phyloP scores from a whole-genome alignment of 2,888 invertebrate species.

The Oxyteleia sp. region DNA sequence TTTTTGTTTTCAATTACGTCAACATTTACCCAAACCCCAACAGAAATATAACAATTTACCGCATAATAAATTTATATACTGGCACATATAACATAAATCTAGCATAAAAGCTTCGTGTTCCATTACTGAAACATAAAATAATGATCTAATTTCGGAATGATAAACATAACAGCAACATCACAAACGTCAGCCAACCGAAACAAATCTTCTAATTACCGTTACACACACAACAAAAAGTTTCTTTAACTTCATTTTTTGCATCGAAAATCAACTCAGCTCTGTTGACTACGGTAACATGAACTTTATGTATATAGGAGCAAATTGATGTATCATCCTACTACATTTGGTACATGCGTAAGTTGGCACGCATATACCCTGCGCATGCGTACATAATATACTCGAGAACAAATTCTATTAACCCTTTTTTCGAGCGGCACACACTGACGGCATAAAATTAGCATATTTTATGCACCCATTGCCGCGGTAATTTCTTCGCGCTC shows the following conservation, averaged over 20 bases:
- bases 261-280: conserved; percentile 51
- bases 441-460: conserved; percentile 6
- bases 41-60: not conserved
- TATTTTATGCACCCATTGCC: conserved; percentile 12
- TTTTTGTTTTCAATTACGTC: not conserved
- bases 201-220: conserved; percentile 52
- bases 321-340: conserved; percentile 65
- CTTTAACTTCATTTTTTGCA: conserved; percentile 37
- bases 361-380: conserved; percentile 71
- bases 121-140: not conserved
- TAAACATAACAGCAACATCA: conserved; percentile 17
- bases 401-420: conserved; percentile 61
- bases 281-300: conserved; percentile 63
- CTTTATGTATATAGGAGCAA: conserved; percentile 63
- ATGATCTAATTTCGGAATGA: not conserved
- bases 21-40: too few relatives aligned
- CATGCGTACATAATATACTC: conserved; percentile 67
- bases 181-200: conserved; percentile 54
- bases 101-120: conserved; percentile 4
- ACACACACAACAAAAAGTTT: conserved; percentile 63
- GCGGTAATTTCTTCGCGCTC: conserved; percentile 28
- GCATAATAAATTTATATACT: not conserved
- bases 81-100: not conserved
- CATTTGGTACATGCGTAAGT: conserved; percentile 70
- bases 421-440: conserved; percentile 34